Conservation (phyloP, 1,140 invertebrate genomes). For the Procambarus virginalis region DNA sequence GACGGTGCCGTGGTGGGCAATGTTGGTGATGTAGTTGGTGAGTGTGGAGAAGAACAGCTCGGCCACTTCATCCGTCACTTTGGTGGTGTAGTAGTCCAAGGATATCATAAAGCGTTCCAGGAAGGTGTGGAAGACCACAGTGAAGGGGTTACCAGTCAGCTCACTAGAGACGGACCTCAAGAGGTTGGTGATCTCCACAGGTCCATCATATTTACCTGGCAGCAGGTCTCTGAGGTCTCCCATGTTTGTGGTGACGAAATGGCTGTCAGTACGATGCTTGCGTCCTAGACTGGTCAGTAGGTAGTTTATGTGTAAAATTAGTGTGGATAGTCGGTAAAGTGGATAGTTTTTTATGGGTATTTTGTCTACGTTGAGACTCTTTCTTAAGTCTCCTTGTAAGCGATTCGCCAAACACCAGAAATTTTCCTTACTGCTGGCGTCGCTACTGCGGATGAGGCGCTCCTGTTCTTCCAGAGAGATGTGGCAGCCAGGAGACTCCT, state of each 20-base stretch:
- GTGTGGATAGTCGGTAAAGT: conserved; percentile 9
- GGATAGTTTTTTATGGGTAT: conserved; percentile 7
- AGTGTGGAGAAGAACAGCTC: conserved; percentile 26
- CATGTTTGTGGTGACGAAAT: conserved; percentile 45
- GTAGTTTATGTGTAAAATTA: conserved; percentile 13
- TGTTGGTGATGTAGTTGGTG: not conserved
- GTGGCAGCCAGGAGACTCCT: conserved; percentile 24
- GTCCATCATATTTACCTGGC: conserved; percentile 6
- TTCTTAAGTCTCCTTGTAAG: not conserved
- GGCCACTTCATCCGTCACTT: not conserved
- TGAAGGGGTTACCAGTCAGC: conserved; percentile 12
- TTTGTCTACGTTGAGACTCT: not conserved
- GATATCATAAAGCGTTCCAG: not conserved
- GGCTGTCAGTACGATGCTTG: conserved; percentile 25
- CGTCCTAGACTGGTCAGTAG: not conserved
- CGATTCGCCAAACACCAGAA: conserved; percentile 21
- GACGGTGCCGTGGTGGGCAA: not conserved
- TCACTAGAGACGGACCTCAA: conserved; percentile 6
- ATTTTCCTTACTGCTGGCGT: not conserved
- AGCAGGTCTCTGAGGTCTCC: conserved; percentile 20
- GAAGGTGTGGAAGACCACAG: conserved; percentile 35
- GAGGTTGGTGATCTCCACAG: conserved; percentile 11
- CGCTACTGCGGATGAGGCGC: not conserved
- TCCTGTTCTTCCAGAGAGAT: conserved; percentile 34
- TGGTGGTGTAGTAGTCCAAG: conserved; percentile 35